Evolutionary conservation across 2,113 vertebrate genomes (phyloP).

Genomic region (Cavia aperea): DNA sequence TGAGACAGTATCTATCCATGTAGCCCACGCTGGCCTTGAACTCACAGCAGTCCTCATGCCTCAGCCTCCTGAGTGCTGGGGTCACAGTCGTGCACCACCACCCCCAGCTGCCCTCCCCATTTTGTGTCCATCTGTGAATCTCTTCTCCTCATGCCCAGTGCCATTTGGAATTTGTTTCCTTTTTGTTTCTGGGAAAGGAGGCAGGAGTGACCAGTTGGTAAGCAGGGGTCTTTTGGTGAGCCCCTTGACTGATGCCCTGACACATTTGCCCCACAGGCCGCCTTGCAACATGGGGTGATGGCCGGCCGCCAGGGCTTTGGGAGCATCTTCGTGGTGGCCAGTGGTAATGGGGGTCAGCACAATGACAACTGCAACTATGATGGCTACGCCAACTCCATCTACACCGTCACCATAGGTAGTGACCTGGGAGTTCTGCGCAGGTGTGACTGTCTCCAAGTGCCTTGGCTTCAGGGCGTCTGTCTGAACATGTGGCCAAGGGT

Average conservation of each 20-base stretch:
- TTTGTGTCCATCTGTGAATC: not conserved
- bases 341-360: slow-evolving; percentile 93
- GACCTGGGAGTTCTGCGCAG: fast-evolving
- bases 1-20: not conserved
- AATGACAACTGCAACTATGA: slow-evolving; percentile 98
- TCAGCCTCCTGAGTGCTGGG: not conserved
- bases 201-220: not conserved
- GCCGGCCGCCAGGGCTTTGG: slow-evolving; percentile 93
- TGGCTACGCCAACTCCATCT: slow-evolving; percentile 98
- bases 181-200: not conserved
- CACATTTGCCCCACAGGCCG: slow-evolving; percentile 78
- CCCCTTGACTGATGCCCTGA: not conserved
- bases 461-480: not conserved
- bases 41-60: not conserved
- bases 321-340: slow-evolving; percentile 97
- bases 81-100: too few species aligned
- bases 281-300: slow-evolving; percentile 94
- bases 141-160: not conserved
- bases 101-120: not conserved
- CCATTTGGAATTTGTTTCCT: not conserved
- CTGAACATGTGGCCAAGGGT: not conserved
- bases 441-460: not conserved
- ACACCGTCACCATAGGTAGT: slow-evolving; percentile 94
- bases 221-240: not conserved
- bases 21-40: not conserved